Percentiles rank a stretch among this genome's conserved stretches.
Evolutionary conservation across 2,797 vertebrate species (phyloP).

Genomic region (Perodicticus potto): DNA sequence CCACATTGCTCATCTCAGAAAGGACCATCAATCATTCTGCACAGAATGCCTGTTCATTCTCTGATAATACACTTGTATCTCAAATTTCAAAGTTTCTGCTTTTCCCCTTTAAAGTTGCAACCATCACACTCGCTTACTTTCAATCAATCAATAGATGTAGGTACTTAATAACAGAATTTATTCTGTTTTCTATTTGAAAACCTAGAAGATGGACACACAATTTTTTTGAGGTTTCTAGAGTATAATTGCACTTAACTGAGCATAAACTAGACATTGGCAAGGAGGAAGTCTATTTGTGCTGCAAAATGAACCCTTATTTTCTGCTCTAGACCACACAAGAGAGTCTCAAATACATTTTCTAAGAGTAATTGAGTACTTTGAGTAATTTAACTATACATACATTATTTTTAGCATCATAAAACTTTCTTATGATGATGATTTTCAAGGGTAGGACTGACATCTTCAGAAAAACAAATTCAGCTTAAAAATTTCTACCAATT

Average conservation of each 20-base stretch:
- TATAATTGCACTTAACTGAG: conserved; percentile 70
- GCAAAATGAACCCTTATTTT: conserved; percentile 18
- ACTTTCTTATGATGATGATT: conserved; percentile 51
- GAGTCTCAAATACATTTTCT: conserved; percentile 65
- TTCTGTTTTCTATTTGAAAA: conserved; percentile 64
- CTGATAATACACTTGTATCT: conserved; percentile 15
- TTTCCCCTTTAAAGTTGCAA: conserved; percentile 55
- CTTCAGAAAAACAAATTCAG: conserved; percentile 26
- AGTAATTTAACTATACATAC: conserved; percentile 52
- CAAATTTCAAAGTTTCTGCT: conserved; percentile 64
- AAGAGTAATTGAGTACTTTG: conserved; percentile 33
- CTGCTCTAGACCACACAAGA: conserved; percentile 50
- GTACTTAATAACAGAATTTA: conserved; percentile 67
- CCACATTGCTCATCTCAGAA: conserved; percentile 26
- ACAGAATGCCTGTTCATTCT: background rate
- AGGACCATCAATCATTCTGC: conserved; percentile 15
- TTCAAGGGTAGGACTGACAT: conserved; percentile 32
- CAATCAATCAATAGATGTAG: conserved; percentile 73
- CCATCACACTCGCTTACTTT: conserved; percentile 63
- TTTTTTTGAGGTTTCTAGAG: conserved; percentile 64
- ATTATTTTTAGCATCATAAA: conserved; percentile 68
- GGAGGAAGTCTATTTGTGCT: conserved; percentile 38
- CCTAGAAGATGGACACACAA: conserved; percentile 50
- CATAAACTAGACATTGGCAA: conserved; percentile 57
- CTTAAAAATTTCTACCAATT: conserved; percentile 50